Conservation (phyloP, 2,888 invertebrate species). For the Allolobophora icterica region DNA sequence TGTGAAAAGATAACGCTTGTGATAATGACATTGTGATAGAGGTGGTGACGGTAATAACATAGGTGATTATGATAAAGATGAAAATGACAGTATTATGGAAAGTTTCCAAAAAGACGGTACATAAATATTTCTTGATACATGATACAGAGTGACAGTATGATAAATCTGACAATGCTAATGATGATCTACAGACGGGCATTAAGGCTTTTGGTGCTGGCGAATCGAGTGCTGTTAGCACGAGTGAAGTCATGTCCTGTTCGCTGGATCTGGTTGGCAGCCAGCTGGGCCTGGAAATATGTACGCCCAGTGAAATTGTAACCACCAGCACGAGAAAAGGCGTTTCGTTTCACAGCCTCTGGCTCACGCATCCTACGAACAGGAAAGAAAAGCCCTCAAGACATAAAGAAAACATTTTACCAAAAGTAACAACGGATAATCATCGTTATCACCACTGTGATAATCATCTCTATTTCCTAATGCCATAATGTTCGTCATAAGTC, state of each 20-base stretch:
- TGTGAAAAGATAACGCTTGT: background rate
- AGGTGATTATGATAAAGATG: background rate
- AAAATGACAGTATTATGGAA: background rate
- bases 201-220: conserved; percentile 6
- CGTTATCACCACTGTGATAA: background rate
- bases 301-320: conserved; percentile 26
- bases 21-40: background rate
- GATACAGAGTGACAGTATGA: background rate
- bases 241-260: conserved; percentile 28
- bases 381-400: background rate
- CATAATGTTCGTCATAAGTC: too few relatives aligned
- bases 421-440: background rate
- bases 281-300: conserved; percentile 30
- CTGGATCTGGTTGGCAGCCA: conserved; percentile 20
- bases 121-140: background rate
- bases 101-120: background rate
- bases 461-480: too few relatives aligned
- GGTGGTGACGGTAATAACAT: background rate
- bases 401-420: background rate
- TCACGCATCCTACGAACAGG: conserved; percentile 26
- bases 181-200: conserved; percentile 22
- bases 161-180: background rate
- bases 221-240: conserved; percentile 9
- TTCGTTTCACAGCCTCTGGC: background rate
- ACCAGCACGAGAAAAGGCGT: conserved; percentile 5